phyloP scores from a whole-genome alignment of 2,797 vertebrate species.

The Hylomyscus alleni region DNA sequence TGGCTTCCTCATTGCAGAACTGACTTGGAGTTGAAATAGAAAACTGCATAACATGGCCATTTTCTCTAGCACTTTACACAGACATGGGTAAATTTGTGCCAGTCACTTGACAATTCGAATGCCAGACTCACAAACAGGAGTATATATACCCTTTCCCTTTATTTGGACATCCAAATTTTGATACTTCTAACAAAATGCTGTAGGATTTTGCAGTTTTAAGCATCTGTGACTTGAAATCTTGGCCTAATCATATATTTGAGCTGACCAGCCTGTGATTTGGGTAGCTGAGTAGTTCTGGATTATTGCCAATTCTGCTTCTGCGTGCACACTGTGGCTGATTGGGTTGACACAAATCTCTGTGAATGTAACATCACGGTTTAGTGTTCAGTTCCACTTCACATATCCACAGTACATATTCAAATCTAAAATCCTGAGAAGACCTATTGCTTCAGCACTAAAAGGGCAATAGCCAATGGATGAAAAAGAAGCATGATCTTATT shows the following conservation, averaged over 20 bases:
- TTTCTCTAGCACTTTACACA: not conserved
- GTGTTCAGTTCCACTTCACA: not conserved
- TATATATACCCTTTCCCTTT: not conserved
- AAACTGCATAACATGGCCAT: not conserved
- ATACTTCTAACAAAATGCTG: not conserved
- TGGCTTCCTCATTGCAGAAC: constrained; percentile 1
- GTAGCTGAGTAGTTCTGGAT: not conserved
- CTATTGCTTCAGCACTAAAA: constrained; percentile 43
- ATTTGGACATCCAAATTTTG: not conserved
- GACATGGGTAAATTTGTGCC: not conserved
- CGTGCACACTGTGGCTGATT: not conserved
- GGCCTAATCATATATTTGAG: constrained; percentile 13
- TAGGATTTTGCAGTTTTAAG: not conserved
- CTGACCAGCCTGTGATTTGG: constrained; percentile 8
- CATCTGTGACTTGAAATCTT: constrained; percentile 22
- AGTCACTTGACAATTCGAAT: not conserved
- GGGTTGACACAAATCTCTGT: not conserved
- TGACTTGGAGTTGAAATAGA: constrained; percentile 3
- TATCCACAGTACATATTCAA: not conserved
- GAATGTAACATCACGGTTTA: constrained; percentile 14
- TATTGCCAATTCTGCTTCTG: not conserved
- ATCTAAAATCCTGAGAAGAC: constrained; percentile 42
- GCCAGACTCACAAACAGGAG: not conserved
- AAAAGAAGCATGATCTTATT: constrained; percentile 44
- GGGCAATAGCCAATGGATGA: not conserved